Conservation (phyloP, 2,888 invertebrate species). For the Spodoptera exigua region DNA sequence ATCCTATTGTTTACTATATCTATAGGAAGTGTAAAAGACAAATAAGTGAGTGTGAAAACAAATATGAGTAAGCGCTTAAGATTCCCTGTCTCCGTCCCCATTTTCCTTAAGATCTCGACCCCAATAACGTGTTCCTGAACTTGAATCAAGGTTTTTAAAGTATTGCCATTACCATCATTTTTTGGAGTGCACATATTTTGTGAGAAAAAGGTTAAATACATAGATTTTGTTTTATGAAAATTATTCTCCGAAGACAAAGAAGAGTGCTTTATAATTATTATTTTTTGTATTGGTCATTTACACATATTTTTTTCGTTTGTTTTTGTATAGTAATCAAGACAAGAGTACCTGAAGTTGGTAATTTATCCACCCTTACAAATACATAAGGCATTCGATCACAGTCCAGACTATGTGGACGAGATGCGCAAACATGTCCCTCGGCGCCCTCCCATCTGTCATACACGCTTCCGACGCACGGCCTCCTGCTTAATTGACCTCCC, state of each 20-base stretch:
- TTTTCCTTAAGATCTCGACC: slow-evolving; percentile 37
- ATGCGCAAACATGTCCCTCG: slow-evolving; percentile 58
- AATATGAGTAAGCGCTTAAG: slow-evolving; percentile 42
- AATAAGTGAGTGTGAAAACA: slow-evolving; percentile 47
- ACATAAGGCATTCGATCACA: slow-evolving; percentile 58
- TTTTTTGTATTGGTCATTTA: too few species aligned
- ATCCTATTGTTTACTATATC: background rate
- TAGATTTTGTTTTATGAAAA: background rate
- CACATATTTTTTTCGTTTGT: too few species aligned
- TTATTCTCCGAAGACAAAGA: too few species aligned
- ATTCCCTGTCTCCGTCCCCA: slow-evolving; percentile 36
- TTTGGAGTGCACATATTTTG: background rate
- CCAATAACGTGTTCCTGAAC: background rate
- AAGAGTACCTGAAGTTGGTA: too few species aligned
- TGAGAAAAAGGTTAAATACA: too few species aligned
- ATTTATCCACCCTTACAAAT: background rate
- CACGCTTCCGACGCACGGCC: slow-evolving; percentile 70
- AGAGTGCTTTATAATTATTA: too few species aligned
- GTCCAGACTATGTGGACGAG: slow-evolving; percentile 57
- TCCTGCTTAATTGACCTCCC: slow-evolving; percentile 79
- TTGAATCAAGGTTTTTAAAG: background rate
- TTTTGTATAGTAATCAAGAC: too few species aligned
- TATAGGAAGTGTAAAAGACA: slow-evolving; percentile 29
- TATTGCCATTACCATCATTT: slow-evolving; percentile 7
- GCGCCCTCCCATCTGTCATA: slow-evolving; percentile 78